Evolutionary conservation across 1,140 invertebrate genomes (phyloP).

Genomic region (Drosophila azteca): DNA sequence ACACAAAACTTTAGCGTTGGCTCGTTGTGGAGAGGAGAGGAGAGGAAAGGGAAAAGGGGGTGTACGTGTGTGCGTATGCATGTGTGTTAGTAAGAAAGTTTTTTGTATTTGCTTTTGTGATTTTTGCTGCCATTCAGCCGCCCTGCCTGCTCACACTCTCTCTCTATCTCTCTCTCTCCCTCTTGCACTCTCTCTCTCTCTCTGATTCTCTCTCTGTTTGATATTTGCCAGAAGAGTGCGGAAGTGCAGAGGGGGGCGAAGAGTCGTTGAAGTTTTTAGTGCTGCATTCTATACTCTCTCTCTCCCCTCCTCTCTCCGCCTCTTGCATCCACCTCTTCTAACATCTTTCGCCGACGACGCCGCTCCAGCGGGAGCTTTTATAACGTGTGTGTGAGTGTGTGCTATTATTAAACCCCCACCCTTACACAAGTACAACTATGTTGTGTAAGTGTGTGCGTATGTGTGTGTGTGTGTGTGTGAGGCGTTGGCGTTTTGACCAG

Average conservation of each 20-base stretch:
- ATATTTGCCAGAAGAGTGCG: slow-evolving; percentile 73
- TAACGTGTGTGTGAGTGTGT: slow-evolving; percentile 52
- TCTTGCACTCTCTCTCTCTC: no score
- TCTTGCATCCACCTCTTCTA: slow-evolving; percentile 2
- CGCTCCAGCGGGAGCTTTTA: slow-evolving; percentile 75
- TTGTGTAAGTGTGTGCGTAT: slow-evolving; percentile 45
- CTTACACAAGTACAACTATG: slow-evolving; percentile 57
- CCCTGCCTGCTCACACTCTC: slow-evolving; percentile 24
- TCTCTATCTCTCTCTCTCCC: slow-evolving; percentile 12
- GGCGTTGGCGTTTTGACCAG: slow-evolving; percentile 73
- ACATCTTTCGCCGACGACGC: no score
- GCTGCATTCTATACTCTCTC: slow-evolving; percentile 54
- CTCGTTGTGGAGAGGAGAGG: slow-evolving; percentile 19
- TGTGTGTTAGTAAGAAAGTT: slow-evolving; percentile 63
- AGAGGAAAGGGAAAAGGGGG: neutral
- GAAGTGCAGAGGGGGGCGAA: no score
- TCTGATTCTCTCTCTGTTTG: slow-evolving; percentile 37
- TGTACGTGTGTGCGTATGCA: slow-evolving; percentile 18
- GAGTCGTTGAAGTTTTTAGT: slow-evolving; percentile 74
- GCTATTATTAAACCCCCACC: slow-evolving; percentile 75
- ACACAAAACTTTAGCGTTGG: slow-evolving; percentile 10
- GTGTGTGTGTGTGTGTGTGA: slow-evolving; percentile 51
- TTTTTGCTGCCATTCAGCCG: slow-evolving; percentile 41
- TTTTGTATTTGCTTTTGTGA: slow-evolving; percentile 68
- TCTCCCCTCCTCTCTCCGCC: neutral